Evolutionary conservation across 2,113 vertebrate species (phyloP), one percentile per base, ranked within the genome.

Genomic region (Odocoileus virginianus): DNA sequence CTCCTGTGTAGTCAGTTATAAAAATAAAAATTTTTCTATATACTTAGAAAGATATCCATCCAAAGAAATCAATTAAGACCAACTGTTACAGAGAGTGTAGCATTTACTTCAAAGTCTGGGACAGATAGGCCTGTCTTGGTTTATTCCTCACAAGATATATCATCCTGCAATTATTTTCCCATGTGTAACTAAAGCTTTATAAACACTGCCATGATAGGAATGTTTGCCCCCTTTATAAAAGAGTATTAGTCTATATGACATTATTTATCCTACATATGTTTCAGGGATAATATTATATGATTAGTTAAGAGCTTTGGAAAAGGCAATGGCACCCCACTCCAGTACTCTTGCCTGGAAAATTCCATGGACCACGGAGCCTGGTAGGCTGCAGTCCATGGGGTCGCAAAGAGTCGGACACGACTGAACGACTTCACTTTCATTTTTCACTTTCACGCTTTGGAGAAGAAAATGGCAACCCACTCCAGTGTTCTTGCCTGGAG

Each of bases 211-310:
- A 78, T 78, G 86, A 87, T 57, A 89, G n/a, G 11, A 92, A 87
- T 45, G 15, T 58, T 79, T 79, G 3, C n/a, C 7, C 6, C 28
- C 52, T 94, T 84, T 57, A 55, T 58, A 33, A 25, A 61, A 94
- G 94, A 71, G 0, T 94, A 19, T 67, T 82, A 60, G 3, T 67
- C 10, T 79, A 89, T 74, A 47, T 87, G 25, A 74, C 30, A 74
- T 71, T 61, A 92, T 64, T 95, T 61, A 78, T 74, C 13, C 28
- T 81, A 90, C 8, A 83, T 52, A 57, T 81, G 19, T 2, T 33
- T 87, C 12, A 95, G 19, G 1, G 90, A 96, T 92, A 85, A 85
- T 93, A 78, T 36, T 97, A 93, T 88, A 55, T 93, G 17, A 43
- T 92, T 30, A 94, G 55, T 60, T 91, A 27, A 76, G 81, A 91